Evolutionary conservation across 2,113 vertebrate species (phyloP), one percentile per base, ranked within the genome.

Genomic region (Cervus canadensis): DNA sequence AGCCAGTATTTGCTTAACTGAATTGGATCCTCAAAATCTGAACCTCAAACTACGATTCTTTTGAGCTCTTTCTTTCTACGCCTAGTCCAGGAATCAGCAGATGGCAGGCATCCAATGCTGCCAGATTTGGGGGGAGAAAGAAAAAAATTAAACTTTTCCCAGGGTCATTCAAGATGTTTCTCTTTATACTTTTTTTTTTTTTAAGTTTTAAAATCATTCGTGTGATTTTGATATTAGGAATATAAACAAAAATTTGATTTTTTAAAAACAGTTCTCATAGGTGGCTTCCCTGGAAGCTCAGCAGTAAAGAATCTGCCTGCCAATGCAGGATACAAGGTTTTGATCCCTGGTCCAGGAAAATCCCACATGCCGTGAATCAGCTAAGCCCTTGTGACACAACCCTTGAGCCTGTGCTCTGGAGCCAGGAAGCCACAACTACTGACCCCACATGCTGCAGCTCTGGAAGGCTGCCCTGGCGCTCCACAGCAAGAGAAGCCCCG

Each of bases 181-280:
- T 95, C 33, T 96, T 87, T 78, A 83, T 91, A 88, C 57, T 12
- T 23, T 11, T 36, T 48, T 11, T 36, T 48, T 54, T 79, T 50
- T 87, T 28, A 86, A 87, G 83, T 86, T 97, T 96, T 85, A 87
- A 81, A 59, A 30, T 11, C 16, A 23, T 87, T 81, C 59, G 76
- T 96, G n/a, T 87, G 88, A 90, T 92, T 97, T 96, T 97, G 48
- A 92, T 92, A 92, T 50, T 87, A 48, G 36, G 21, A 97, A 59
- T 83, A 89, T 62, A 91, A 90, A 97, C 56, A 84, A 91, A 87
- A 36, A 25, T 45, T 74, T 62, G 8, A 87, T 92, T 92, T 60
- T 74, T 74, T 43, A 3, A 0, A 74, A 23, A 84, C 89, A 48
- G 54, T 82, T 74, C 95, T 93, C 92, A 87, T 87, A n/a, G 23